Percentiles rank a stretch among this genome's conserved stretches.
Evolutionary conservation across 2,113 vertebrate genomes (phyloP).

Genomic region (Orientallactaga bullata): DNA sequence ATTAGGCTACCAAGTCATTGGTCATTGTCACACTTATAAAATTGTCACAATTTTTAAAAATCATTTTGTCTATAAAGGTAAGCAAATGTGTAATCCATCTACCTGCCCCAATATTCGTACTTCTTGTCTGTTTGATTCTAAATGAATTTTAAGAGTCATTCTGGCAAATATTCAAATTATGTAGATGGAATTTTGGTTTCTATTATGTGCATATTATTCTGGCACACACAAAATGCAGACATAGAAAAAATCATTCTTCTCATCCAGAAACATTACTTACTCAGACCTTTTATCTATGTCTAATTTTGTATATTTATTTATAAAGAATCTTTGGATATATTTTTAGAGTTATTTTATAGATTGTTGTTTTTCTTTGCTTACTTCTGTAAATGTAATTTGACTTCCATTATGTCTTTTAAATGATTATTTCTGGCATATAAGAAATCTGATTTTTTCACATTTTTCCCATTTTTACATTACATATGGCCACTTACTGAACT

Average conservation of each 20-base stretch:
- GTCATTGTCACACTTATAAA: neutral
- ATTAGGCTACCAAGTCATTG: neutral
- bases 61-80: neutral
- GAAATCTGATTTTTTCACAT: conserved; percentile 48
- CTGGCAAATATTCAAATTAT: conserved; percentile 4
- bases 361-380: conserved; percentile 27
- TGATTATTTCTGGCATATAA: conserved; percentile 54
- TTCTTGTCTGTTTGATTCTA: neutral
- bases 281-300: neutral
- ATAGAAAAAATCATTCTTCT: neutral
- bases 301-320: neutral
- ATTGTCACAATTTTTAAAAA: neutral
- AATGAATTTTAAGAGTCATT: conserved; percentile 9
- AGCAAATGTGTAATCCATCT: neutral
- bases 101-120: neutral
- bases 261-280: neutral
- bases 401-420: conserved; percentile 64
- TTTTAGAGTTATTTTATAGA: neutral
- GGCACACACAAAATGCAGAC: neutral
- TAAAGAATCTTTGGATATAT: neutral
- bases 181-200: conserved; percentile 2
- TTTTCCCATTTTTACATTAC: conserved; percentile 47
- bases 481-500: conserved; percentile 31
- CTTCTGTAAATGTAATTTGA: conserved; percentile 59
- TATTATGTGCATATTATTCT: neutral